A percentile compares a stretch with the other conserved stretches of the same genome.
Evolutionary conservation across 2,888 invertebrate species (phyloP).

Genomic region (Acrobasis consociella): DNA sequence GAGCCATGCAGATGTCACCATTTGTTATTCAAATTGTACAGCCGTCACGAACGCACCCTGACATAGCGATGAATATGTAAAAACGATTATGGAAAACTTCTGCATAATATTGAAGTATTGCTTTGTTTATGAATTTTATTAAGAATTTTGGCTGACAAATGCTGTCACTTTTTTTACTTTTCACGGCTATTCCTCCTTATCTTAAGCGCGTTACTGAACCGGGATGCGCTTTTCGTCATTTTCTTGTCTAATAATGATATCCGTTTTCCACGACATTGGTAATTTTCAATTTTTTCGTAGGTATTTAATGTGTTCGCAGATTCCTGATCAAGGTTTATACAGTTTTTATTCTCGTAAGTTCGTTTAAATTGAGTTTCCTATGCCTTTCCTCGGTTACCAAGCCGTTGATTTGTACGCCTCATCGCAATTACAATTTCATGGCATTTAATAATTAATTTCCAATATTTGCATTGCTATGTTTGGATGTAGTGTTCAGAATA

Average conservation of each 20-base stretch:
- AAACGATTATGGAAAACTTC: conserved; percentile 77
- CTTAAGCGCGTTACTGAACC: no score
- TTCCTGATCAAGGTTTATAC: no score
- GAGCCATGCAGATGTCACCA: conserved; percentile 75
- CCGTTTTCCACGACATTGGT: no score
- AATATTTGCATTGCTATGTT: background rate
- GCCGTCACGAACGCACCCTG: conserved; percentile 74
- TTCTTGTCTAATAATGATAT: no score
- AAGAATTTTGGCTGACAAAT: background rate
- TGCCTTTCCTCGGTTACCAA: no score
- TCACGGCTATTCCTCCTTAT: background rate
- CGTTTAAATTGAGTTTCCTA: no score
- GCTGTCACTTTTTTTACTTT: background rate
- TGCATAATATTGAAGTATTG: conserved; percentile 52
- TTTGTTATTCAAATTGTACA: conserved; percentile 80
- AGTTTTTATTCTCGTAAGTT: no score
- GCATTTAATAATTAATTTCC: conserved; percentile 2
- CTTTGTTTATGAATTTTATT: conserved; percentile 35
- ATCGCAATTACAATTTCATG: background rate
- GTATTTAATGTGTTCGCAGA: no score
- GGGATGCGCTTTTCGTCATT: no score
- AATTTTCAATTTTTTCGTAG: no score
- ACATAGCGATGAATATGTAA: conserved; percentile 79
- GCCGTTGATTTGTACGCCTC: background rate
- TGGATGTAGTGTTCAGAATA: background rate